Percentiles rank a stretch among this genome's conserved stretches.
Conservation (phyloP, 2,888 invertebrate species). For the Euzetes globulus region DNA sequence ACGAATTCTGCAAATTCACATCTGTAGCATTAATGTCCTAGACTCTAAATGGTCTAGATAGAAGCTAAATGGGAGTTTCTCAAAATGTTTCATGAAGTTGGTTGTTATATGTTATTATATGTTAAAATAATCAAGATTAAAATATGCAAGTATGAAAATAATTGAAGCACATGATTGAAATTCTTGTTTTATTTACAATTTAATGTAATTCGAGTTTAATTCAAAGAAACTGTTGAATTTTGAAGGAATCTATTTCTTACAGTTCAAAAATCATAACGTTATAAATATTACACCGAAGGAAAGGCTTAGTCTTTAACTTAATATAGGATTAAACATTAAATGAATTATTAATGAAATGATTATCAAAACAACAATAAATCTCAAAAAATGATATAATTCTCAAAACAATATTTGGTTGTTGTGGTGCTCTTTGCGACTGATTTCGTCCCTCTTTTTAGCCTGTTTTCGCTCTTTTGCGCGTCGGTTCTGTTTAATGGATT, state of each 20-base stretch:
- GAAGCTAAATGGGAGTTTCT: no score
- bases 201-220: not conserved
- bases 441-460: constrained; percentile 72
- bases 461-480: constrained; percentile 88
- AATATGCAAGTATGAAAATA: not conserved
- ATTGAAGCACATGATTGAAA: not conserved
- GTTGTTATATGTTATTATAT: no score
- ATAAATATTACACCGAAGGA: constrained; percentile 1
- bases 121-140: no score
- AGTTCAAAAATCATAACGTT: not conserved
- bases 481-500: constrained; percentile 58
- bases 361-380: constrained; percentile 15
- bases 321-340: not conserved
- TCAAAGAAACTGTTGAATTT: not conserved
- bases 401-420: constrained; percentile 6
- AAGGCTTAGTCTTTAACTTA: not conserved
- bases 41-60: no score
- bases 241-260: not conserved
- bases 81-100: no score
- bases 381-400: not conserved
- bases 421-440: constrained; percentile 51
- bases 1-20: no score
- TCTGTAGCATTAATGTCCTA: no score
- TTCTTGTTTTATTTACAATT: not conserved
- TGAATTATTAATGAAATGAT: not conserved